Evolutionary conservation across 2,888 invertebrate genomes (phyloP).

Genomic region (Hoplodrina blanda): DNA sequence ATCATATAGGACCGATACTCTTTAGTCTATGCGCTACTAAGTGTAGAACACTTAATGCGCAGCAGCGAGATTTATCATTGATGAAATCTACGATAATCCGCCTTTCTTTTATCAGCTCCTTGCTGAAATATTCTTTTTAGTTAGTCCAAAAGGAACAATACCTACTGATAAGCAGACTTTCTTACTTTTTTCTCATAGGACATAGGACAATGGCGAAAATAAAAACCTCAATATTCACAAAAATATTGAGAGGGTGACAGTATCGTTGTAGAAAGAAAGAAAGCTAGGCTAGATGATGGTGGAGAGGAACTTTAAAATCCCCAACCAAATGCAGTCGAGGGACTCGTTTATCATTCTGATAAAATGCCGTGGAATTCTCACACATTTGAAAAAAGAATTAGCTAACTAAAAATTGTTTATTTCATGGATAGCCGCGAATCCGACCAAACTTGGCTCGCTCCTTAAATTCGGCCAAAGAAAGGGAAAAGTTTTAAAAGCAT

Average conservation of each 20-base stretch:
- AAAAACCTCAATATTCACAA: slow-evolving; percentile 2
- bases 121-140: slow-evolving; percentile 5
- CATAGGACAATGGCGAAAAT: slow-evolving; percentile 14
- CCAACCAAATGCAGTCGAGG: slow-evolving; percentile 11
- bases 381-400: slow-evolving; percentile 39
- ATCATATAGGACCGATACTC: slow-evolving; percentile 43
- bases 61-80: slow-evolving; percentile 12
- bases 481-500: slow-evolving; percentile 76
- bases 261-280: not conserved
- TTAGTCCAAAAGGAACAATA: slow-evolving; percentile 4
- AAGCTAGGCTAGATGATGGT: not conserved
- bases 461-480: slow-evolving; percentile 70
- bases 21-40: slow-evolving; percentile 11
- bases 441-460: slow-evolving; percentile 63
- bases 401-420: slow-evolving; percentile 55
- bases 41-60: slow-evolving; percentile 29
- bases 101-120: not conserved
- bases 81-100: slow-evolving; percentile 7
- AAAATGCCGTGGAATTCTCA: slow-evolving; percentile 32
- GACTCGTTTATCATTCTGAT: slow-evolving; percentile 28
- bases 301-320: not conserved
- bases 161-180: not conserved
- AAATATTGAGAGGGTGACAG: not conserved
- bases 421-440: slow-evolving; percentile 14
- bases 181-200: slow-evolving; percentile 2